These are phyloP conservation scores for Athripsodes cinereus DNA, from an alignment of 2,888 invertebrate genomes.

Conservation along the genomic window DNA sequence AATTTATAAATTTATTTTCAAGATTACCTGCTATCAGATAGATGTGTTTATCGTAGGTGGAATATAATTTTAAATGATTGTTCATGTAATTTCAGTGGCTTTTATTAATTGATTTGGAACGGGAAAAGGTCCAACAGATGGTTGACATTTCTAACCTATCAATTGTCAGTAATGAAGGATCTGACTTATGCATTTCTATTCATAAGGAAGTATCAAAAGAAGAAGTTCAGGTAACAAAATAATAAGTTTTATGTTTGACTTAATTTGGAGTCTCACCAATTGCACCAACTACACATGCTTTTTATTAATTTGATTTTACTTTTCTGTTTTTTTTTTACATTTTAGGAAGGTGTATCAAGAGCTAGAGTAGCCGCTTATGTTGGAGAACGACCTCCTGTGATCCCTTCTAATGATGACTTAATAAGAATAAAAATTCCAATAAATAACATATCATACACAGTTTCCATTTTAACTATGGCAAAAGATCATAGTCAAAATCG, in stretches of 20 bases:
- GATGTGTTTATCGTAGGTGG: no score
- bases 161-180: slow-evolving; percentile 4
- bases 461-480: background rate
- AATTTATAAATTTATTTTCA: background rate
- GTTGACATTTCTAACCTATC: slow-evolving; percentile 1
- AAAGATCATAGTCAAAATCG: background rate
- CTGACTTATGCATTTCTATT: slow-evolving; percentile 2
- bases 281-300: background rate
- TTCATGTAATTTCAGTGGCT: slow-evolving; percentile 11
- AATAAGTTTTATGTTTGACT: background rate
- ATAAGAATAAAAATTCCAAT: background rate
- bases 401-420: background rate
- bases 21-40: background rate
- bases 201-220: background rate
- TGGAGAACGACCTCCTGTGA: slow-evolving; percentile 27
- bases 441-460: background rate
- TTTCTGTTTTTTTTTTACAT: background rate
- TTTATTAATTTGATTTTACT: background rate
- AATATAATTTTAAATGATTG: no score
- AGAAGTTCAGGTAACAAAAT: slow-evolving; percentile 4
- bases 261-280: background rate
- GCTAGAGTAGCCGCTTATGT: slow-evolving; percentile 52
- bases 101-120: slow-evolving; percentile 5
- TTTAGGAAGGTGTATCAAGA: slow-evolving; percentile 46
- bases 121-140: slow-evolving; percentile 6